Conservation (phyloP, 2,113 vertebrate species). For the Cyprinodon tularosa region DNA sequence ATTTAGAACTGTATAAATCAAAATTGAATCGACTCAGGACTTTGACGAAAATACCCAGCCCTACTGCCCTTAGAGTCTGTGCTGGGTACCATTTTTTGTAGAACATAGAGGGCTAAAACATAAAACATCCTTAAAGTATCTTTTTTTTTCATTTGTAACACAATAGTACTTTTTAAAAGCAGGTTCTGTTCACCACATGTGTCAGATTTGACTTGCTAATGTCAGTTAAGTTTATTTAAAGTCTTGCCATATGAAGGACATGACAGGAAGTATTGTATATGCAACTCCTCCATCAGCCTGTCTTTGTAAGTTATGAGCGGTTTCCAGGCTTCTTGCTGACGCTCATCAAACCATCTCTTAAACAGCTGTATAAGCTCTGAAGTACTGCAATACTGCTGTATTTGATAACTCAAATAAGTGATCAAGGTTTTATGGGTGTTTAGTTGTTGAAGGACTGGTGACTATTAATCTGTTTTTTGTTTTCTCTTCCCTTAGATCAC, state of each 20-base stretch:
- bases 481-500: constrained; percentile 76
- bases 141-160: neutral
- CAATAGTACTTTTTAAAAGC: neutral
- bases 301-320: neutral
- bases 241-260: neutral
- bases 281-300: neutral
- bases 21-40: too few relatives aligned
- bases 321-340: neutral
- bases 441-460: neutral
- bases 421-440: too few relatives aligned
- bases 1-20: too few relatives aligned
- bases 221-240: neutral
- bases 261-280: neutral
- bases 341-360: neutral
- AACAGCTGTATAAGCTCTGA: constrained; percentile 9
- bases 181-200: too few relatives aligned
- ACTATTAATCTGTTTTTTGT: neutral
- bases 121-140: neutral
- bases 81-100: too few relatives aligned
- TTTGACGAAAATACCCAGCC: too few relatives aligned
- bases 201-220: neutral
- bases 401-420: neutral
- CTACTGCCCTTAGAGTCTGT: neutral
- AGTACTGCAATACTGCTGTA: neutral
- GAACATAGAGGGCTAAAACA: too few relatives aligned